Evolutionary conservation across 2,113 vertebrate species (phyloP), one percentile per base, ranked within the genome.

Genomic region (Semnornis frantzii): DNA sequence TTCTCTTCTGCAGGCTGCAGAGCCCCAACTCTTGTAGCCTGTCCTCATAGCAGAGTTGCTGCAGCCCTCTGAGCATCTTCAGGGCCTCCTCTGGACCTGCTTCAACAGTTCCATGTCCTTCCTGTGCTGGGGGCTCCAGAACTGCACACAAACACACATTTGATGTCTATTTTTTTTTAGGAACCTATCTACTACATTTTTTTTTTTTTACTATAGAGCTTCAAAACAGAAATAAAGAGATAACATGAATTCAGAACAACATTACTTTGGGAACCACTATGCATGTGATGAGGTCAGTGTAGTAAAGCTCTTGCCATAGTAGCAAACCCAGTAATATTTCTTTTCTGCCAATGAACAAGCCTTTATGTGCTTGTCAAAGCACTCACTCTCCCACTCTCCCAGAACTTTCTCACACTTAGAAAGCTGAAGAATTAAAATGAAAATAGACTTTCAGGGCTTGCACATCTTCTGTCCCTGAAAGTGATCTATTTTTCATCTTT

Each of bases 401-500:
- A 94, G 48, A 90, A 92, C 27, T 50, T 93, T 74, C 74, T 78
- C 0, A 1, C 28, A 28, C 42, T 74, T 19, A 50, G 66, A 93
- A 87, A 85, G 34, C 31, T 83, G 64, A 70, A 66, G 91, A 84
- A 62, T 28, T 59, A 37, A 93, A 88, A 62, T 9, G 8, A 55
- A 96, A 82, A 62, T 37, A 73, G 8, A 82, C 6, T 75, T 93
- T 80, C 59, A 80, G 54, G 27, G 20, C 17, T 60, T 85, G 39
- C 63, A 82, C 54, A 71, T 33, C 44, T 59, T 20, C 16, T 4
- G 28, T 87, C 46, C 60, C 55, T 89, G 64, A 71, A 57, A 84
- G 30, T 8, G 17, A 19, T 91, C 91, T 96, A 89, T 93, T 96
- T 96, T 92, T 92, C 90, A 42, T 87, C 57, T 83, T 72, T 58